phyloP scores from a whole-genome alignment of 2,797 vertebrate species.

The Phalloptychus januarius region DNA sequence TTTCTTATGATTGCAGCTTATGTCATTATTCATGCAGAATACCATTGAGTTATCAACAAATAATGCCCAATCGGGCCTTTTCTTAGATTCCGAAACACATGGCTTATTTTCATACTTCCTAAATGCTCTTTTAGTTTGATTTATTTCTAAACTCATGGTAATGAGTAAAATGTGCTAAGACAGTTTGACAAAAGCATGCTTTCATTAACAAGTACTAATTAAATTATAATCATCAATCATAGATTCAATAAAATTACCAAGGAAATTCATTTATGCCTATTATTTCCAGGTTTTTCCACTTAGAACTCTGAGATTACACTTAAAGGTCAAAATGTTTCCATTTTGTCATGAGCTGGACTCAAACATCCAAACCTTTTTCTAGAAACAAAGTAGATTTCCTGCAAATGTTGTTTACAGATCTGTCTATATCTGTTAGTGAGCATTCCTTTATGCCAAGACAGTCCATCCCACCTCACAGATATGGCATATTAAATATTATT shows the following conservation, averaged over 20 bases:
- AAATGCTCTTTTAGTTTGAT: neutral
- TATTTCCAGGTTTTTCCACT: neutral
- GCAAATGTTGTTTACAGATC: too few relatives aligned
- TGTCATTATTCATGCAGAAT: slow-evolving; percentile 45
- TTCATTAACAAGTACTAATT: neutral
- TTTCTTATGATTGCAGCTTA: slow-evolving; percentile 38
- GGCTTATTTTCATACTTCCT: neutral
- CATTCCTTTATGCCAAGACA: too few relatives aligned
- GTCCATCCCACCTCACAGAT: too few relatives aligned
- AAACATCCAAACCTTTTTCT: neutral
- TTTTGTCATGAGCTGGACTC: neutral
- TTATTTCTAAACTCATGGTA: neutral
- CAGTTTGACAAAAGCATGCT: neutral
- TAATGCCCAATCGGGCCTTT: slow-evolving; percentile 27
- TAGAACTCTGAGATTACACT: neutral
- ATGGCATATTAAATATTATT: neutral
- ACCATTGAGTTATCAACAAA: slow-evolving; percentile 25
- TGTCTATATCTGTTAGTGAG: too few relatives aligned
- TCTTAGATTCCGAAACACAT: neutral
- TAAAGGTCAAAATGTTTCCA: neutral
- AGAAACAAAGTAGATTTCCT: neutral
- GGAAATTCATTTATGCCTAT: neutral
- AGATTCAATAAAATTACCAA: neutral
- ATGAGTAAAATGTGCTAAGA: neutral
- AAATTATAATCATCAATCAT: neutral